phyloP scores from a whole-genome alignment of 2,797 vertebrate genomes.

The Mormyrops boulengeri region DNA sequence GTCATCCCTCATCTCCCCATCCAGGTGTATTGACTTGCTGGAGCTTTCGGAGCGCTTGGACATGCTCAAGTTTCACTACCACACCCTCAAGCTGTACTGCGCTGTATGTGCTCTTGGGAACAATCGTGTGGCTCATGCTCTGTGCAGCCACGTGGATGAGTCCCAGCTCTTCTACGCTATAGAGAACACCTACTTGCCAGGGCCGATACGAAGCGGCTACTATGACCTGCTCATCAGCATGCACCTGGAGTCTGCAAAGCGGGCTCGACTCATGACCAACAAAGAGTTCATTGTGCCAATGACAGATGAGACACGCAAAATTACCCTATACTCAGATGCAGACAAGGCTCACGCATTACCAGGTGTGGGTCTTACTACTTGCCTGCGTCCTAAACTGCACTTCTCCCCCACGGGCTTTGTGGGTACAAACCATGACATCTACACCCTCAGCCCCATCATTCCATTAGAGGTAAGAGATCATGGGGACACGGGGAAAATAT shows the following conservation, averaged over 20 bases:
- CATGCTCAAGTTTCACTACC: slow-evolving; percentile 84
- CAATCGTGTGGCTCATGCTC: slow-evolving; percentile 86
- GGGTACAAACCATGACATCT: slow-evolving; percentile 63
- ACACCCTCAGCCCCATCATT: slow-evolving; percentile 71
- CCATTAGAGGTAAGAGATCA: slow-evolving; percentile 63
- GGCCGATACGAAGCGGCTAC: slow-evolving; percentile 80
- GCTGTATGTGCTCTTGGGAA: slow-evolving; percentile 92
- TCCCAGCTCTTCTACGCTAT: slow-evolving; percentile 86
- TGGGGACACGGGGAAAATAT: background rate
- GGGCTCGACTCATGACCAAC: slow-evolving; percentile 83
- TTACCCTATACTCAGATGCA: slow-evolving; percentile 68
- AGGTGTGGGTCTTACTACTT: slow-evolving; percentile 80
- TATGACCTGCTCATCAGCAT: slow-evolving; percentile 92
- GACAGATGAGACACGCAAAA: slow-evolving; percentile 72
- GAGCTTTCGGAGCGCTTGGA: slow-evolving; percentile 80
- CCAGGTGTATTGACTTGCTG: slow-evolving; percentile 85
- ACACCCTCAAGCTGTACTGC: slow-evolving; percentile 82
- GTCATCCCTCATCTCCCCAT: background rate
- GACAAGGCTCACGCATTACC: slow-evolving; percentile 70
- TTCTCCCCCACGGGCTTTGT: slow-evolving; percentile 79
- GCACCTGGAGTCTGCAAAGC: slow-evolving; percentile 88
- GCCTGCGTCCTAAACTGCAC: slow-evolving; percentile 79
- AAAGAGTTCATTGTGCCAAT: slow-evolving; percentile 91
- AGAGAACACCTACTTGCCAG: slow-evolving; percentile 81
- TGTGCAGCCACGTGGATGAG: slow-evolving; percentile 91